Evolutionary conservation across 2,113 vertebrate species (phyloP).

Genomic region (Trogon surrucura): DNA sequence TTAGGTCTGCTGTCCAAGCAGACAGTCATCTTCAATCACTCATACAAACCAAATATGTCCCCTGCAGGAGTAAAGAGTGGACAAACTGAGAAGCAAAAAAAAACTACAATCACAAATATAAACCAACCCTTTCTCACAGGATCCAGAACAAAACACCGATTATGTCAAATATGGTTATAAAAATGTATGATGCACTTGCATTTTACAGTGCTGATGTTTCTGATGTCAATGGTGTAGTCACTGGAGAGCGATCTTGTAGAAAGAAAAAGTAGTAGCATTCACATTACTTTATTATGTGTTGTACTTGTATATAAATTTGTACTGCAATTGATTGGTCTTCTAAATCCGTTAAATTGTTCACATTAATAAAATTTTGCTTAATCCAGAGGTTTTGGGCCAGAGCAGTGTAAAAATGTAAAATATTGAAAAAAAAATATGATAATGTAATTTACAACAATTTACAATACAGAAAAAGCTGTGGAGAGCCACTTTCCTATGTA

Average conservation of each 20-base stretch:
- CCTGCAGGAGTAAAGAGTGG: not conserved
- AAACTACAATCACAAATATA: not conserved
- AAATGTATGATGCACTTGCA: not conserved
- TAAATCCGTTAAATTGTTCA: not conserved
- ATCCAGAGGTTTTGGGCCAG: not conserved
- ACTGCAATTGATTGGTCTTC: not conserved
- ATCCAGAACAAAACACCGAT: not conserved
- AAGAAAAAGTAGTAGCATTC: not conserved
- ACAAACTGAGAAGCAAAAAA: not conserved
- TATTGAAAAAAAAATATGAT: not conserved
- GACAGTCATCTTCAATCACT: slow-evolving; percentile 43
- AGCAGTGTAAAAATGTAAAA: not conserved
- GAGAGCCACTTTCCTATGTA: not conserved
- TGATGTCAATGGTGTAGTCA: not conserved
- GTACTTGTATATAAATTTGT: not conserved
- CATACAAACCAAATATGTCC: slow-evolving; percentile 15
- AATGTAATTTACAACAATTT: not conserved
- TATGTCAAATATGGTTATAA: not conserved
- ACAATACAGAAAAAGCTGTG: not conserved
- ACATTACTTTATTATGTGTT: not conserved
- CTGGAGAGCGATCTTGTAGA: not conserved
- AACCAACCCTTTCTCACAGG: not conserved
- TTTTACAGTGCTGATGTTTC: not conserved
- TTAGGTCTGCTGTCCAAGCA: slow-evolving; percentile 34
- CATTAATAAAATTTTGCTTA: not conserved